Conservation (phyloP, 64 coral and sea anemone species). For the Montipora sp. region DNA sequence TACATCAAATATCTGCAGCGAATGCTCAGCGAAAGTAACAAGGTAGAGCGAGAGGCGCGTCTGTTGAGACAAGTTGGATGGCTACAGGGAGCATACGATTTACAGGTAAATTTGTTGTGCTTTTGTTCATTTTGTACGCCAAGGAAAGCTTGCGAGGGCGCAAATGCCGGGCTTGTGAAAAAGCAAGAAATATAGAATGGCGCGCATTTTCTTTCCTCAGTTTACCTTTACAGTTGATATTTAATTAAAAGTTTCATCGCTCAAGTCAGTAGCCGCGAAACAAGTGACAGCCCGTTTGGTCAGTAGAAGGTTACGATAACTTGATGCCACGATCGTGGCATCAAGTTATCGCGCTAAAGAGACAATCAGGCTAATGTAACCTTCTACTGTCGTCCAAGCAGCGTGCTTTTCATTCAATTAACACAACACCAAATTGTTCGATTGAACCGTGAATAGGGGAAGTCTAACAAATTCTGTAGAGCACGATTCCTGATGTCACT, state of each 20-base stretch:
- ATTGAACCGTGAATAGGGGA: not conserved
- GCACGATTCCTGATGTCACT: not conserved
- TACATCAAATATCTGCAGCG: slow-evolving; percentile 94
- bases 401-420: slow-evolving; percentile 14
- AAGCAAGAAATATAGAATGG: not conserved
- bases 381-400: not conserved
- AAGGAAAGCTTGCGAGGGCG: slow-evolving; percentile 5
- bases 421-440: not conserved
- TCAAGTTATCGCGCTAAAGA: slow-evolving; percentile 44
- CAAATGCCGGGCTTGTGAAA: not conserved
- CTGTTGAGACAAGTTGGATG: slow-evolving; percentile 78
- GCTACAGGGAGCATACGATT: slow-evolving; percentile 71
- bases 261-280: not conserved
- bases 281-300: slow-evolving; percentile 21
- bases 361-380: slow-evolving; percentile 36
- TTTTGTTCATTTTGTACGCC: slow-evolving; percentile 23
- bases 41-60: slow-evolving; percentile 72
- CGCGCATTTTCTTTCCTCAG: not conserved
- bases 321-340: slow-evolving; percentile 8
- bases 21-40: slow-evolving; percentile 85
- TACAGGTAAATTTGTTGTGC: slow-evolving; percentile 79
- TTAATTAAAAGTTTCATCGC: not conserved
- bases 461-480: not conserved
- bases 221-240: not conserved
- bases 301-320: not conserved